Evolutionary conservation across 1,140 invertebrate genomes (phyloP).

Genomic region (Achroia grisella): DNA sequence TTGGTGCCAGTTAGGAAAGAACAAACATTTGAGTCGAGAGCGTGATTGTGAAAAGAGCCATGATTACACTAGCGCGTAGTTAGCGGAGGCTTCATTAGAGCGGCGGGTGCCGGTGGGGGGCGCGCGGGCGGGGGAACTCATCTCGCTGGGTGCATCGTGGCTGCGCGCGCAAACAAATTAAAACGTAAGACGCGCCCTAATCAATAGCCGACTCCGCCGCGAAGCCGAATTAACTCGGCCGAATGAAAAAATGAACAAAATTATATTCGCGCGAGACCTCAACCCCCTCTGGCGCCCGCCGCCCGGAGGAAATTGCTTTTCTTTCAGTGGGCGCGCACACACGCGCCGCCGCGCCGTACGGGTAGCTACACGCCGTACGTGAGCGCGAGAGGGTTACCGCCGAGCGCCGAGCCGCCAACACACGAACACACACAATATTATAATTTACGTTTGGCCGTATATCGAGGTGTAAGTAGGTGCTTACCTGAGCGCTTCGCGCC

Average conservation of each 20-base stretch:
- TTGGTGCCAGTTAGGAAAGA: slow-evolving; percentile 16
- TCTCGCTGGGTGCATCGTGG: slow-evolving; percentile 58
- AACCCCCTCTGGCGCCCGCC: slow-evolving; percentile 31
- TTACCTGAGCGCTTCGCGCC: slow-evolving; percentile 67
- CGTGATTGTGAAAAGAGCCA: slow-evolving; percentile 53
- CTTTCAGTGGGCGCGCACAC: slow-evolving; percentile 65
- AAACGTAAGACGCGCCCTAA: slow-evolving; percentile 73
- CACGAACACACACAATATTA: slow-evolving; percentile 70
- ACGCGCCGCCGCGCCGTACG: slow-evolving; percentile 27
- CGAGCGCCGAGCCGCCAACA: slow-evolving; percentile 24
- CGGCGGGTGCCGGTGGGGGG: slow-evolving; percentile 16
- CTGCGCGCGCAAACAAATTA: slow-evolving; percentile 73
- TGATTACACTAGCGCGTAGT: slow-evolving; percentile 50
- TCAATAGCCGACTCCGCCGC: slow-evolving; percentile 69
- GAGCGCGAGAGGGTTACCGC: slow-evolving; percentile 59
- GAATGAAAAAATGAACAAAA: slow-evolving; percentile 73
- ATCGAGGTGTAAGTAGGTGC: slow-evolving; percentile 69
- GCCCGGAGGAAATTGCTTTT: slow-evolving; percentile 68
- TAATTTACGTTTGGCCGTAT: slow-evolving; percentile 72
- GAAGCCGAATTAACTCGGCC: slow-evolving; percentile 70
- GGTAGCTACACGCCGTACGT: too few species aligned
- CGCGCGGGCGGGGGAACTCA: slow-evolving; percentile 29
- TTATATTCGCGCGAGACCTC: slow-evolving; percentile 69
- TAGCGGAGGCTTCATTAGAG: slow-evolving; percentile 64
- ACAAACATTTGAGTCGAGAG: slow-evolving; percentile 45